Conservation (phyloP, 2,113 vertebrate genomes). For the Platycercus adscitus region DNA sequence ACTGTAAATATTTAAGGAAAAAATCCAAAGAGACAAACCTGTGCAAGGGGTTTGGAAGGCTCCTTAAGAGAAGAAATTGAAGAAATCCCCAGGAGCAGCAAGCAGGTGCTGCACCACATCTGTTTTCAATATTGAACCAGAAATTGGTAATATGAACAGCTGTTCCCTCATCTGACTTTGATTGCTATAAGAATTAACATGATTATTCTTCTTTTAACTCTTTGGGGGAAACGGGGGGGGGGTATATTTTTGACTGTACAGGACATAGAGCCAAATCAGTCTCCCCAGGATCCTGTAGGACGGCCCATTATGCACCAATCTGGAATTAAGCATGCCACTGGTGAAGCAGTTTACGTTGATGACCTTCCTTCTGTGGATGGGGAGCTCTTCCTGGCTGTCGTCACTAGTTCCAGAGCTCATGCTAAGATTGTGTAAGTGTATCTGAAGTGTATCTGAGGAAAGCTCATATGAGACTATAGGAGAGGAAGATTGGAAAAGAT, state of each 20-base stretch:
- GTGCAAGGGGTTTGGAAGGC: rapidly evolving
- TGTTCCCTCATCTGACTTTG: not conserved
- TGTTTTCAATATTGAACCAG: not conserved
- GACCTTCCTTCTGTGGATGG: constrained; percentile 83
- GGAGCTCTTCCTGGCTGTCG: constrained; percentile 84
- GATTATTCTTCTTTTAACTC: not conserved
- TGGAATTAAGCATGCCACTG: constrained; percentile 86
- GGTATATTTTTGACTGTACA: constrained; percentile 37
- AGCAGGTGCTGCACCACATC: not conserved
- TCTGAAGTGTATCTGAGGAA: not conserved
- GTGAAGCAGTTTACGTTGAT: constrained; percentile 88
- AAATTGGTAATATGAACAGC: not conserved
- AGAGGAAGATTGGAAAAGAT: not conserved
- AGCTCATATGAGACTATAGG: not conserved
- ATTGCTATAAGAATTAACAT: not conserved
- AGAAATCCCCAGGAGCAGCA: not conserved
- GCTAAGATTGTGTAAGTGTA: constrained; percentile 84
- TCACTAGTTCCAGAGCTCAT: constrained; percentile 88
- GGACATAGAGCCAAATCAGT: constrained; percentile 75
- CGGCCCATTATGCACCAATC: constrained; percentile 87
- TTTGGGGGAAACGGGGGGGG: not conserved
- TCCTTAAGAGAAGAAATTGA: not conserved
- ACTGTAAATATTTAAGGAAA: not conserved
- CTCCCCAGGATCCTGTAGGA: constrained; percentile 84
- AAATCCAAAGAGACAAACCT: not conserved